Base-by-base conservation (phyloP, 92 coral and sea anemone species). In the Parazoanthus atlanticus region DNA sequence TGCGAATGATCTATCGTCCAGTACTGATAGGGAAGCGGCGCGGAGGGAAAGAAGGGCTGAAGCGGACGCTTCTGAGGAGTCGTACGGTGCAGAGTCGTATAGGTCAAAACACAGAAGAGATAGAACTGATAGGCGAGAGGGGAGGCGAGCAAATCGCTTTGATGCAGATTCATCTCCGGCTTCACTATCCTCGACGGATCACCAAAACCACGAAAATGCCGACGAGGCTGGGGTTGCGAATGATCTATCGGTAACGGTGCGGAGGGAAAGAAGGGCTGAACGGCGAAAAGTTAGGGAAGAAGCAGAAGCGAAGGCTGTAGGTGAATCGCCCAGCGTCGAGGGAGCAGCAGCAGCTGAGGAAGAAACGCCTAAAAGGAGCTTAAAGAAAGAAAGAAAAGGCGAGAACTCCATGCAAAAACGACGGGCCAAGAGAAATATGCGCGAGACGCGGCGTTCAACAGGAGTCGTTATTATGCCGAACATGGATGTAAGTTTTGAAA, bases 391-490 rank as follows among this genome's bases (percentile, higher is more conserved):
- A 78, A 93, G 95, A 88, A 90, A 89, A 79, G 91, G 96, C 80
- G 99, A 96, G 47, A 96, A 93, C 79, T 91, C 93, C 86, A 94
- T 93, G 64, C 89, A 94, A 30, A 97, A 97, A 79, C 82, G 99
- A 65, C 94, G 94, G 41, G 95, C 89, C 6, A 93, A 95, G 92
- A 97, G 94, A 92, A 95, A 95, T 87, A 89, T 97, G 72, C 95
- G 99, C 15, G 99, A 97, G 82, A 97, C 95, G 86, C 97, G 99
- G 36, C 96, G 99, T 74, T 97, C 99, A n/a, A 97, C 99, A 2
- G 99, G 99, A 38, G 99, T 97, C 67, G 99, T 97, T 69, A 97
- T 95, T 38, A 97, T 97, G 99, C 98, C 99, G 84, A 93, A 94
- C 81, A 92, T 89, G 67, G 98, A 93, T 91, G 98, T 94, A 80